Conservation (phyloP, 2,113 vertebrate genomes). For the Petaurus breviceps region DNA sequence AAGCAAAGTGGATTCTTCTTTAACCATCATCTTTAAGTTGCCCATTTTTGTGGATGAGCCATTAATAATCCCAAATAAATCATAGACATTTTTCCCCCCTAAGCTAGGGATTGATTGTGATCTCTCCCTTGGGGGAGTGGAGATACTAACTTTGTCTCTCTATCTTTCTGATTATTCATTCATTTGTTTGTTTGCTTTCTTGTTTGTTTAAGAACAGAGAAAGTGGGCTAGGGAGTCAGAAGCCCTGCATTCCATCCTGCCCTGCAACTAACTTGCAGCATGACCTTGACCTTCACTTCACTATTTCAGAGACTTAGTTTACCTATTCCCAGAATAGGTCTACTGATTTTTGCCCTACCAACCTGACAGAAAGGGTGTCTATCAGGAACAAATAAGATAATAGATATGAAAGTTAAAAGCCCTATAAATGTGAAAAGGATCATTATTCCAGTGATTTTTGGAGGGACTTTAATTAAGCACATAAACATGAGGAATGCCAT, state of each 20-base stretch:
- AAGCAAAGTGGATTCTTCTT: constrained; percentile 47
- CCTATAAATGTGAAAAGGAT: background rate
- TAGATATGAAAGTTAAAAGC: background rate
- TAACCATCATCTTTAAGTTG: constrained; percentile 59
- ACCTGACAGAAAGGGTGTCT: background rate
- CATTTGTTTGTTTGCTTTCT: too few relatives aligned
- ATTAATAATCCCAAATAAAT: constrained; percentile 74
- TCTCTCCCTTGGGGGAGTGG: background rate
- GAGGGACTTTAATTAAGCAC: background rate
- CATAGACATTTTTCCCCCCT: constrained; percentile 59
- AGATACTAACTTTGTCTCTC: background rate
- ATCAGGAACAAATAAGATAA: background rate
- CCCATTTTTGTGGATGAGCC: background rate
- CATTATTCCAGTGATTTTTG: background rate
- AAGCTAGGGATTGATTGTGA: constrained; percentile 30
- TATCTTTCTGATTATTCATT: too few relatives aligned
- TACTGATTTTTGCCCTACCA: background rate
- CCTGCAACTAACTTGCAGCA: background rate
- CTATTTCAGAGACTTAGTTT: background rate
- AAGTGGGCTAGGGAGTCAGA: background rate
- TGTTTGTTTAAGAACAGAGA: background rate
- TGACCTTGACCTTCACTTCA: background rate
- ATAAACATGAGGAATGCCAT: background rate
- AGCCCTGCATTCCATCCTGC: background rate
- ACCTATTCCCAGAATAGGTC: background rate